Conservation (phyloP, 1,140 invertebrate genomes). For the Drosophila triauraria region DNA sequence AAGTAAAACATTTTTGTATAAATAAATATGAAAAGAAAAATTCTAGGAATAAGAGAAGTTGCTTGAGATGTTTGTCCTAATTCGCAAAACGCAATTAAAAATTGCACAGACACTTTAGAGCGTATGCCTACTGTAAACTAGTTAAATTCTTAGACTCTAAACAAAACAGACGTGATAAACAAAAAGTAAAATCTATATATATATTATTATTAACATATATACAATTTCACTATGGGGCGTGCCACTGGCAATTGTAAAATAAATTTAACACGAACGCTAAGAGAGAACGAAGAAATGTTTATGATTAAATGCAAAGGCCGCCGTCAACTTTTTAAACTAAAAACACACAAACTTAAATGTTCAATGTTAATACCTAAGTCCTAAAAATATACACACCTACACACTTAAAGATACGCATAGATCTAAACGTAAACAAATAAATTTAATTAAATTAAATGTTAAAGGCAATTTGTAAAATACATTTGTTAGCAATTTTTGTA, state of each 20-base stretch:
- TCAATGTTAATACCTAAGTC: constrained; percentile 79
- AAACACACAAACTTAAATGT: constrained; percentile 56
- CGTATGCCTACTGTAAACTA: constrained; percentile 70
- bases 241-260: constrained; percentile 66
- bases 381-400: constrained; percentile 57
- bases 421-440: constrained; percentile 49
- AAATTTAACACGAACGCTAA: constrained; percentile 45
- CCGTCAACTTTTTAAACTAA: constrained; percentile 57
- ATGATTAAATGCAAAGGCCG: constrained; percentile 44
- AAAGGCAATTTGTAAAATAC: constrained; percentile 80
- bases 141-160: constrained; percentile 82
- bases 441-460: constrained; percentile 79
- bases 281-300: constrained; percentile 13
- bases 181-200: constrained; percentile 56
- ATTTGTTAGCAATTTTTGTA: constrained; percentile 65
- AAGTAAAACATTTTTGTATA: constrained; percentile 51
- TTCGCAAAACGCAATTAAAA: constrained; percentile 70
- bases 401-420: constrained; percentile 24
- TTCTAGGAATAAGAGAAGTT: constrained; percentile 24
- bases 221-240: constrained; percentile 43
- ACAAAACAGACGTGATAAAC: constrained; percentile 82
- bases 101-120: constrained; percentile 71
- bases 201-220: constrained; percentile 35
- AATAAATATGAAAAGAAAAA: constrained; percentile 22
- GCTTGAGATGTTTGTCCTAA: constrained; percentile 60